These are phyloP conservation scores for Harpagus bidentatus DNA, from an alignment of 2,113 vertebrate genomes.

Conservation along the genomic window DNA sequence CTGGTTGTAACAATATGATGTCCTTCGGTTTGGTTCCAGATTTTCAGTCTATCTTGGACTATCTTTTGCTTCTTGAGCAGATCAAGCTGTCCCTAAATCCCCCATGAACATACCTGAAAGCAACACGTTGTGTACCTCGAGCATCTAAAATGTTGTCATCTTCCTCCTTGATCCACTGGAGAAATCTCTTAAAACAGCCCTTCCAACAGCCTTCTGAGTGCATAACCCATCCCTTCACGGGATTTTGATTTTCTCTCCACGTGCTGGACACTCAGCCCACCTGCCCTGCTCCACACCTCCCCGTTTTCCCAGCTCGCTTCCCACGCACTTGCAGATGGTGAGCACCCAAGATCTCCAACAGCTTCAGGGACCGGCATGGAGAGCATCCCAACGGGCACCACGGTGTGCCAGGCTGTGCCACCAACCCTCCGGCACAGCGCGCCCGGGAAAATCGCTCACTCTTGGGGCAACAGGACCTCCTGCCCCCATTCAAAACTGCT, in stretches of 20 bases:
- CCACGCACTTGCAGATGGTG: background rate
- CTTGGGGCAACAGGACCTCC: background rate
- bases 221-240: background rate
- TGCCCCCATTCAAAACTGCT: background rate
- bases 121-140: background rate
- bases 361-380: background rate
- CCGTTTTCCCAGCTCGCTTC: accelerated
- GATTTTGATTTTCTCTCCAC: background rate
- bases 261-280: background rate
- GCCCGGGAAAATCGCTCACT: accelerated
- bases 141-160: background rate
- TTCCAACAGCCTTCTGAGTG: background rate
- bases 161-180: background rate
- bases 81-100: background rate
- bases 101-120: background rate
- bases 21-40: background rate
- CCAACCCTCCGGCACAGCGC: accelerated
- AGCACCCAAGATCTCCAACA: background rate
- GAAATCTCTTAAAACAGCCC: background rate
- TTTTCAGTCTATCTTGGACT: background rate
- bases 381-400: background rate
- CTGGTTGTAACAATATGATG: background rate
- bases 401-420: accelerated
- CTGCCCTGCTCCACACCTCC: background rate
- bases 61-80: background rate